phyloP scores from a whole-genome alignment of 2,888 invertebrate species.

The Phytoseiulus persimilis region DNA sequence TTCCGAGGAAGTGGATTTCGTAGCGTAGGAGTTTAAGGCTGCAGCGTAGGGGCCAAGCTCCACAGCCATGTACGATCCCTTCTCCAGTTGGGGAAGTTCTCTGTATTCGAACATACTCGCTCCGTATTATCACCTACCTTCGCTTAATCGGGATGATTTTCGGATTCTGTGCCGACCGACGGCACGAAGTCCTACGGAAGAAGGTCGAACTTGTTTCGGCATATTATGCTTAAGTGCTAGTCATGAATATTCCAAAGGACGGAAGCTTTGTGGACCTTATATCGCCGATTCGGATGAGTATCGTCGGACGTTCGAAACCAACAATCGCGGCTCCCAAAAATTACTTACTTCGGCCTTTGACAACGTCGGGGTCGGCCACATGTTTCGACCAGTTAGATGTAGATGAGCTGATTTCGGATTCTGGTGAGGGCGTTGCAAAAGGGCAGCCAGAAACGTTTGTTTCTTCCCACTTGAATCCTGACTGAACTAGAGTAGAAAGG shows the following conservation, averaged over 20 bases:
- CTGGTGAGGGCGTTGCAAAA: background rate
- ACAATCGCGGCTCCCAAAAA: background rate
- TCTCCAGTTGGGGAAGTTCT: too few species aligned
- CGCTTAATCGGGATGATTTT: too few species aligned
- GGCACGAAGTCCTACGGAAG: background rate
- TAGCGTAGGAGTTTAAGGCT: too few species aligned
- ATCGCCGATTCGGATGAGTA: background rate
- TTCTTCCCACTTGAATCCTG: background rate
- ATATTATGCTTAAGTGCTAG: background rate
- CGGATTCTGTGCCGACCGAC: too few species aligned
- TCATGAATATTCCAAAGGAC: background rate
- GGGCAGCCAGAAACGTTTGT: background rate
- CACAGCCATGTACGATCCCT: too few species aligned
- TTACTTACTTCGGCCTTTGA: background rate
- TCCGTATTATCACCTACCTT: too few species aligned
- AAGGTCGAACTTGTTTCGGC: background rate
- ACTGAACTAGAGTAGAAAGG: background rate
- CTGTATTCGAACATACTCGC: too few species aligned
- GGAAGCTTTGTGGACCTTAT: background rate
- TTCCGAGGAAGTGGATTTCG: too few species aligned
- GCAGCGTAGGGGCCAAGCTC: too few species aligned
- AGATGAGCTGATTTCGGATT: background rate
- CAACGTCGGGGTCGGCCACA: background rate
- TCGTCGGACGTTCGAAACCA: background rate
- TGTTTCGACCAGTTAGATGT: background rate